Percentiles rank a stretch among this genome's conserved stretches.
Evolutionary conservation across 1,140 invertebrate species (phyloP).

Genomic region (Ceratosolen fusciceps): DNA sequence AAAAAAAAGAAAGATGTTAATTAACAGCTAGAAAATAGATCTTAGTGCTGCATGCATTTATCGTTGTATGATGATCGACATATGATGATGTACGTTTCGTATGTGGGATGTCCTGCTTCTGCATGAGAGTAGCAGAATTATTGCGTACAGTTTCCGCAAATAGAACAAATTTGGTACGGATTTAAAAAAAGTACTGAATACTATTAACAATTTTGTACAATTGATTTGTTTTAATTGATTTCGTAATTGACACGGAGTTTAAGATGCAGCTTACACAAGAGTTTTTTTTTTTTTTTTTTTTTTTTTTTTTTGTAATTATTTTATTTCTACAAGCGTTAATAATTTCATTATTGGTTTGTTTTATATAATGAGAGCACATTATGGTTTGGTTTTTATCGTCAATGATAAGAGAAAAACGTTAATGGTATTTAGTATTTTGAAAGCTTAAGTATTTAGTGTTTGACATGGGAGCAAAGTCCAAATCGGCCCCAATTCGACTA

Average conservation of each 20-base stretch:
- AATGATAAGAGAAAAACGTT: conserved; percentile 42
- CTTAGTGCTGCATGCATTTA: conserved; percentile 65
- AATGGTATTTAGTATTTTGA: conserved; percentile 49
- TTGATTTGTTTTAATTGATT: conserved; percentile 38
- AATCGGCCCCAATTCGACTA: conserved; percentile 50
- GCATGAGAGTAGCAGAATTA: conserved; percentile 42
- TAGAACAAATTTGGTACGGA: conserved; percentile 42
- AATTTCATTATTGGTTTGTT: neutral
- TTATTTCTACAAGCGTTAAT: conserved; percentile 14
- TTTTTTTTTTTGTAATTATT: no score
- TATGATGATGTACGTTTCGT: conserved; percentile 45
- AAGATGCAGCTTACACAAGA: neutral
- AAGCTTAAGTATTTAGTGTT: conserved; percentile 58
- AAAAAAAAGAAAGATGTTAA: conserved; percentile 25
- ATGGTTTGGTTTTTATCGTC: conserved; percentile 29
- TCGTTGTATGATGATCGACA: conserved; percentile 43
- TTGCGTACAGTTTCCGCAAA: conserved; percentile 45
- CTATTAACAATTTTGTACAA: conserved; percentile 43
- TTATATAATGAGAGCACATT: conserved; percentile 27
- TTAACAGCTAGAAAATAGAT: conserved; percentile 59
- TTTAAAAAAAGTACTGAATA: conserved; percentile 47
- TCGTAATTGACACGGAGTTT: conserved; percentile 29
- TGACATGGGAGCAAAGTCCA: conserved; percentile 63
- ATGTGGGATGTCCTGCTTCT: conserved; percentile 43
- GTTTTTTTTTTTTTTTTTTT: conserved; percentile 18